Base-by-base conservation (phyloP, 2,113 vertebrate genomes). In the Gymnogyps californianus region DNA sequence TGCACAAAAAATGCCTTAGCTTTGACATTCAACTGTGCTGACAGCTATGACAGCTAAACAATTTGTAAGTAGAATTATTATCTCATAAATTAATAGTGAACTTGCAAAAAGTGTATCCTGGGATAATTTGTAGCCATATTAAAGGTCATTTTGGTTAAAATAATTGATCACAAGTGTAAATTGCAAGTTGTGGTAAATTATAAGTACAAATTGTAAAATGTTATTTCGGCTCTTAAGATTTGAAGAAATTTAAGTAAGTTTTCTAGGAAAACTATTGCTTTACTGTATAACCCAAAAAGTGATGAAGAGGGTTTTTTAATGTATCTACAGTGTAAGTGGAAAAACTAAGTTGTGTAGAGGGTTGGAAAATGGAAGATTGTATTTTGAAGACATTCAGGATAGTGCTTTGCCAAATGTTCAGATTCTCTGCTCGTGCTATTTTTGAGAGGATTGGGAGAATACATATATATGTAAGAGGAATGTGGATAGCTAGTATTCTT, bases 401-500 rank as follows among this genome's bases (percentile, higher is more conserved):
- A 19, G 24, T 65, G 18, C 46, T 75, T 65, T n/a, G 12, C 46
- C 54, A 57, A 18, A n/a, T 58, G 15, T 29, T 74, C 24, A 13
- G 2, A 7, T 79, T n/a, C 13, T 36, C 9, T 83, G 24, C 51
- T 89, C 19, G 17, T 8, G 5, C 21, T 6, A 26, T 42, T 76
- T 54, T 29, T 67, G 32, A 77, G 72, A 67, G 29, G 13, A 40
- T n/a, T 70, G 21, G 57, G 65, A 47, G 26, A 49, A 25, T 34
- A 8, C 6, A 22, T 6, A 0, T 12, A 1, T 2, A 16, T 25
- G 31, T 54, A 47, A 47, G 22, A 78, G 9, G 51, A 52, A 16
- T 49, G 61, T 65, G 55, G 46, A 16, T 36, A 83, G 34, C 15
- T 55, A 13, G 17, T 54, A 31, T 52, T 78, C 25, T 69, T 86